Evolutionary conservation across 2,888 invertebrate genomes (phyloP).

Genomic region (Ceramica pisi): DNA sequence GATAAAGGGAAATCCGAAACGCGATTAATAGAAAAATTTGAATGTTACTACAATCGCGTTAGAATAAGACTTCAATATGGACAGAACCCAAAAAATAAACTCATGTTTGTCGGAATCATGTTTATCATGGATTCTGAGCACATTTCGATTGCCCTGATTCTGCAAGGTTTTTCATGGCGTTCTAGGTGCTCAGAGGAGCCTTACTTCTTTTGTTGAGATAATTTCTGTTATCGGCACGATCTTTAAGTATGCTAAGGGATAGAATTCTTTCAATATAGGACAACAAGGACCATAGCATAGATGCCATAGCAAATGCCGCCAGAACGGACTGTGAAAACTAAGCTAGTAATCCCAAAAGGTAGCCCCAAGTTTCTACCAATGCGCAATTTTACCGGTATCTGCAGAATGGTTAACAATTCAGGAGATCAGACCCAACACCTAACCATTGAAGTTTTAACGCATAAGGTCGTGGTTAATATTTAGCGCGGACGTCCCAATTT

Average conservation of each 20-base stretch:
- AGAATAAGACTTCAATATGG: no score
- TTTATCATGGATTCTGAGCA: not conserved
- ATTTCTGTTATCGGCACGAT: not conserved
- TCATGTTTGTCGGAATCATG: not conserved
- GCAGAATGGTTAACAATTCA: constrained; percentile 21
- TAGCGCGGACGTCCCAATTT: constrained; percentile 25
- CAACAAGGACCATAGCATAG: no score
- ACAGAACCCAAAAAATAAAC: no score
- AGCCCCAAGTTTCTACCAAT: no score
- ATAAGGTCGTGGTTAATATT: constrained; percentile 35
- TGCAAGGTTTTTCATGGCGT: not conserved
- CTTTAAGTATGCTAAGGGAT: no score
- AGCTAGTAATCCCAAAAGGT: no score
- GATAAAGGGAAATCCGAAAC: no score
- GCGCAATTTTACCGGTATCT: constrained; percentile 17
- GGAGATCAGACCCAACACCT: not conserved
- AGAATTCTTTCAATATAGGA: no score
- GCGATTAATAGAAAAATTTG: no score
- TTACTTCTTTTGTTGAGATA: no score
- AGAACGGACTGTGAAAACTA: not conserved
- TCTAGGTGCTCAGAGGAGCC: not conserved
- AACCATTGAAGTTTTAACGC: constrained; percentile 1
- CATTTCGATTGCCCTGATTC: not conserved
- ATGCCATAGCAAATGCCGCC: not conserved
- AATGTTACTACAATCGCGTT: no score